Base-by-base conservation (phyloP, 2,888 invertebrate genomes). In the Oegoconia quadripuncta region DNA sequence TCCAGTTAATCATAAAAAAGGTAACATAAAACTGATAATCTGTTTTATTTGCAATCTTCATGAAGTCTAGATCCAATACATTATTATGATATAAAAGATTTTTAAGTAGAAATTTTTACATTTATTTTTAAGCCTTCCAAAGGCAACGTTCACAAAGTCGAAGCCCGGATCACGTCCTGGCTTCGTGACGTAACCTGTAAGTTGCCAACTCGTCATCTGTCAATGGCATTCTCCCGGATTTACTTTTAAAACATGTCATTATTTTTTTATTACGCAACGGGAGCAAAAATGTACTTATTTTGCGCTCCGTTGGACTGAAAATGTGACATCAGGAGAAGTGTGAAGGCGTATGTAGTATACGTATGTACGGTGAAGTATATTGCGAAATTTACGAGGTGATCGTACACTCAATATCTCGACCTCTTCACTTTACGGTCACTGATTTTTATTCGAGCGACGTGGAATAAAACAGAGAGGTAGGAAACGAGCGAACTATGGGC, bases 261-360 rank as follows among this genome's bases (percentile, higher is more conserved):
- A 83, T 83, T 79, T 79, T 80, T 79, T 86, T 82, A 81, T 81
- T 75, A 80, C 74, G 69, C 71, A 71, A 74, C 71, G 70, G 68
- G 81, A 77, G 81, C 80, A 86, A 86, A 80, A 80, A 86, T 86
- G 86, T 87, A 83, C 86, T 86, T 87, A 87, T 87, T 86, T 83
- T 79, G 69, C 86, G 87, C 86, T 87, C 84, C 87, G 79, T 50
- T 87, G 87, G 64, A 66, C 82, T 81, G 87, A 82, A 79, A 86
- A 87, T 82, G 83, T 86, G 87, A 83, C 83, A 80, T 83, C 80
- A 77, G 79, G 74, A 15, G 12, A 65, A 66, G 77, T 77, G 83
- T 73, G 79, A 73, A 74, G 78, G 68, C 73, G 70, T 58, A 52
- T 59, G 64, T 62, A 62, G 65, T 37, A 26, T 23, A 32, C 6